Base-by-base conservation (phyloP, 2,113 vertebrate species). In the Lampris incognitus region DNA sequence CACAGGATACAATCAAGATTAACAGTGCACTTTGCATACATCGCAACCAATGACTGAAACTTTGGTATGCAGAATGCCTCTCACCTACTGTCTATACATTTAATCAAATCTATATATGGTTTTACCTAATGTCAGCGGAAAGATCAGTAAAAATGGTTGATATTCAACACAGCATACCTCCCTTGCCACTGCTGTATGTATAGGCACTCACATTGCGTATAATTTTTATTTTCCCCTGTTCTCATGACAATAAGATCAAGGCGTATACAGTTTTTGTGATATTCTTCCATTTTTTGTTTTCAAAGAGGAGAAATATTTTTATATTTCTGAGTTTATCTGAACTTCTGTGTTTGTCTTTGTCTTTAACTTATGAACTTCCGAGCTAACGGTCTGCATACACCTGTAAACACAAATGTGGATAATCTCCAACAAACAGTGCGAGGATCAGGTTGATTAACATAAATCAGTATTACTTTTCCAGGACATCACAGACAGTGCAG, bases 1-100 rank as follows among this genome's bases (percentile, higher is more conserved):
- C 87, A 48, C 4, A 38, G 66, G 90, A 90, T 63, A 60, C 82
- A 86, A 89, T 92, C 87, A 88, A 78, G 89, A 62, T 38, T 66
- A 85, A 73, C 36, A 2, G 51, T 2, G 62, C 56, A 67, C 58
- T 24, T 24, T 69, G 74, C 64, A 79, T 75, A 85, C 72, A 78
- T 83, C 52, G 76, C 46, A 71, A 48, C 37, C 57, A 82, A 79
- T 70, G 46, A 81, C 49, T 69, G 59, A 78, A 71, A 86, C 79
- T 81, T 75, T 79, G 69, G 69, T 67, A 36, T 37, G 10, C 58
- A 64, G 71, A 87, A 73, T 67, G 79, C 72, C 66, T 2, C 64
- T 71, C 76, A 67, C 86, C 85, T 88, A 75, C 67, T 71, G 71
- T 78, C 50, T 63, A 78, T 72, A 82, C 66, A 81, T 83, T 75